Percentiles rank a stretch among this genome's conserved stretches.
Conservation (phyloP, 1,140 invertebrate genomes). For the Lerema accius region DNA sequence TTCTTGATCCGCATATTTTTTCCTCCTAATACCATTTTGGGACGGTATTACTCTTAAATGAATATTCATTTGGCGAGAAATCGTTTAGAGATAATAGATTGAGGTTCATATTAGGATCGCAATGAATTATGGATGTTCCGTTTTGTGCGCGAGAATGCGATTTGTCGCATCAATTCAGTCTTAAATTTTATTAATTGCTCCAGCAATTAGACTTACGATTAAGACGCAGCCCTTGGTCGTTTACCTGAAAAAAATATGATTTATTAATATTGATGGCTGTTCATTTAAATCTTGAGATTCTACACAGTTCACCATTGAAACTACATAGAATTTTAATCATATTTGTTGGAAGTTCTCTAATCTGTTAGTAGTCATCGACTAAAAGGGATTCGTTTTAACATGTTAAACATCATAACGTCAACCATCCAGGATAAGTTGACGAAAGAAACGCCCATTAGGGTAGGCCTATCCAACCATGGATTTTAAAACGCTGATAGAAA, state of each 20-base stretch:
- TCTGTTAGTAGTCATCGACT: too few relatives aligned
- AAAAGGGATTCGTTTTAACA: too few relatives aligned
- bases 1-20: constrained; percentile 66
- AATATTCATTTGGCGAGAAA: constrained; percentile 78
- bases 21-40: constrained; percentile 72
- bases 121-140: constrained; percentile 66
- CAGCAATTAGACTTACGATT: constrained; percentile 42
- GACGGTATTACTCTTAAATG: constrained; percentile 76
- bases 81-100: constrained; percentile 80
- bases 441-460: too few relatives aligned
- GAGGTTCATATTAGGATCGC: constrained; percentile 71
- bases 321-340: too few relatives aligned
- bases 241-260: constrained; percentile 16
- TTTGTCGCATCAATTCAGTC: constrained; percentile 42
- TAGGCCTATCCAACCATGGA: too few relatives aligned
- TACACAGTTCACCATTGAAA: too few relatives aligned
- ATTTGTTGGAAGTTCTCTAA: too few relatives aligned
- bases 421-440: too few relatives aligned
- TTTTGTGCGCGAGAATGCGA: constrained; percentile 61
- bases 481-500: too few relatives aligned
- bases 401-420: too few relatives aligned
- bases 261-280: constrained; percentile 1
- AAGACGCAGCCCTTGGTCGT: neutral
- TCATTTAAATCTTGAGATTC: neutral
- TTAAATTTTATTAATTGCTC: constrained; percentile 54